phyloP scores from a whole-genome alignment of 2,797 vertebrate species.

The Pantherophis vulpinus region DNA sequence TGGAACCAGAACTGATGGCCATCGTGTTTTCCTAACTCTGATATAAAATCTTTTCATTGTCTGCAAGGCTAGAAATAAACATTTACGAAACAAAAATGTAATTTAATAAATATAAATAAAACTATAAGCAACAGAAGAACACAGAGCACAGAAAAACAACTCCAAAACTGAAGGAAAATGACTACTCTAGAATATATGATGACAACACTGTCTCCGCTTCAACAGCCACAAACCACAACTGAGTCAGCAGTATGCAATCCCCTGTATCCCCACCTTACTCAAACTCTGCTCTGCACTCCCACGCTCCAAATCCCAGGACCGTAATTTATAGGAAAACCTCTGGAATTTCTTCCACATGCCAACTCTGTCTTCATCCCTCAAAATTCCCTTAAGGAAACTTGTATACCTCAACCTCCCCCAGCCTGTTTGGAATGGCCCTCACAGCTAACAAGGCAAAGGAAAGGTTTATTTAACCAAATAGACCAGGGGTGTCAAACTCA shows the following conservation, averaged over 20 bases:
- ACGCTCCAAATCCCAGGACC: slow-evolving; percentile 16
- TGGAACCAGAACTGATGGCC: background rate
- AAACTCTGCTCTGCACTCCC: slow-evolving; percentile 9
- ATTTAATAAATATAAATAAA: background rate
- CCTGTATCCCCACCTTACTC: slow-evolving; percentile 21
- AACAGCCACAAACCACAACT: background rate
- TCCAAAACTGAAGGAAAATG: background rate
- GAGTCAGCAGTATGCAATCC: slow-evolving; percentile 39
- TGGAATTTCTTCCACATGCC: background rate
- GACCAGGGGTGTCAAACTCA: too few relatives aligned
- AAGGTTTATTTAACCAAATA: background rate
- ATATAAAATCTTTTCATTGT: background rate
- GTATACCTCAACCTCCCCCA: background rate
- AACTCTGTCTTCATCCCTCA: background rate
- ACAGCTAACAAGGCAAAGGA: background rate
- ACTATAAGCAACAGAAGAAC: background rate
- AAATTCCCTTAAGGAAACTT: background rate
- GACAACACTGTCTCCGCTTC: background rate
- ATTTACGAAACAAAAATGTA: background rate
- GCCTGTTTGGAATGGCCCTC: background rate
- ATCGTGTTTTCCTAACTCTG: background rate
- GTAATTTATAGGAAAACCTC: background rate
- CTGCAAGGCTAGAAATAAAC: too few relatives aligned
- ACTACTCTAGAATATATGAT: too few relatives aligned
- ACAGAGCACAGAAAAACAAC: background rate